Percentiles rank a stretch among this genome's conserved stretches.
Evolutionary conservation across 2,888 invertebrate genomes (phyloP).

Genomic region (Epinotia bilunana): DNA sequence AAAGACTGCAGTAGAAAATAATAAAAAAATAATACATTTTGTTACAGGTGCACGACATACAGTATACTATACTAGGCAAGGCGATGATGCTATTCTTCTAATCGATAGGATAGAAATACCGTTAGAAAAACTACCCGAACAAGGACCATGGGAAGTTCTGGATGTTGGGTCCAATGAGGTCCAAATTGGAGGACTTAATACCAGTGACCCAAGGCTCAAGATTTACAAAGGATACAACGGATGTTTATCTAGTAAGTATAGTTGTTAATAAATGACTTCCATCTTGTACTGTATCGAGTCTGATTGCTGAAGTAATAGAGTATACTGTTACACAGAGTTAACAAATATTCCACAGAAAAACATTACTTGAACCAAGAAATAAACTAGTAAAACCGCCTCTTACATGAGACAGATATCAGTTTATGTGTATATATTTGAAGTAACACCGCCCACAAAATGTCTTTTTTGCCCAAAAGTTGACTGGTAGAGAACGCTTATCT

Average conservation of each 20-base stretch:
- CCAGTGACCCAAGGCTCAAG: conserved; percentile 91
- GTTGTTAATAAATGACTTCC: no score
- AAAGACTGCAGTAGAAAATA: not conserved
- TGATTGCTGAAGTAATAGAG: not conserved
- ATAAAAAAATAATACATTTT: not conserved
- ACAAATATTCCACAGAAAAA: no score
- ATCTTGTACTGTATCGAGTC: not conserved
- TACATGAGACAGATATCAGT: no score
- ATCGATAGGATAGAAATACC: conserved; percentile 91
- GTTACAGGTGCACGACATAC: conserved; percentile 89
- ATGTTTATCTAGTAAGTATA: conserved; percentile 92
- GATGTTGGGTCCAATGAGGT: conserved; percentile 91
- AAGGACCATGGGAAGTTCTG: conserved; percentile 87
- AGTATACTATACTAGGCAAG: conserved; percentile 87
- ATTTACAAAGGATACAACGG: conserved; percentile 95
- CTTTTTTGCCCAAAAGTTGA: no score
- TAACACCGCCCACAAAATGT: no score
- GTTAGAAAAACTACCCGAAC: conserved; percentile 87
- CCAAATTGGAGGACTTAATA: conserved; percentile 94
- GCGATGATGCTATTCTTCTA: conserved; percentile 88
- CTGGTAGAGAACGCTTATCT: no score
- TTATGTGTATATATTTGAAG: no score
- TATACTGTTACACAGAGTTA: no score
- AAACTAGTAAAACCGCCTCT: no score
- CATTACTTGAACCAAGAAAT: no score